Base-by-base conservation (phyloP, 2,113 vertebrate genomes). In the Oreotrochilus melanogaster region DNA sequence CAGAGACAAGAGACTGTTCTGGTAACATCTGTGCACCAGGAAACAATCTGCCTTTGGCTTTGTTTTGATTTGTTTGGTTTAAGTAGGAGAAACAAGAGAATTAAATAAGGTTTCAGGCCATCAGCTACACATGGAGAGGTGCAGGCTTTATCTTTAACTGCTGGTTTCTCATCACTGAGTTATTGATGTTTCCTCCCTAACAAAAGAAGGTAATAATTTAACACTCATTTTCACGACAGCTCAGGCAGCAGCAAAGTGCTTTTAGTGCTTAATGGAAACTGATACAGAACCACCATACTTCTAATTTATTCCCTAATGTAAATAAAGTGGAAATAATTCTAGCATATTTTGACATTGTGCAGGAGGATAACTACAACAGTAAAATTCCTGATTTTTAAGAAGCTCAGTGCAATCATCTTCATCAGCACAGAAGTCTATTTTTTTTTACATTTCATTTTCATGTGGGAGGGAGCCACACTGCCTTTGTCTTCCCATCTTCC, bases 221-320 rank as follows among this genome's bases (percentile, higher is more conserved):
- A 48, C 67, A 81, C 24, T 85, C 15, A 91, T 72, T 88, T 75
- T 94, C 70, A 72, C 61, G 64, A 50, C 18, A 79, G 65, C 78
- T 70, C 42, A 69, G 37, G 45, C 35, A 81, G 69, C 48, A 89
- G 57, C 30, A 85, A 48, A 94, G 31, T 72, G 71, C 80, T 94
- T 86, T 86, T 61, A 89, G 72, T 87, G 50, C 45, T 61, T 57
- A 81, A 83, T 45, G 42, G 70, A 85, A 85, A 73, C 30, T n/a
- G 9, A 66, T 66, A 48, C 0, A 73, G 28, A 91, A 61, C 18
- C 14, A 51, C 8, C 21, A 61, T 3, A 50, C 13, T 62, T 80
- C 42, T 50, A n/a, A 66, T 66, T 78, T 76, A 75, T 70, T 24
- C 37, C 65, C 30, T 43, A 62, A 53, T 13, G 17, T 50, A 91